These are phyloP conservation scores for Lutraria lutraria DNA, from an alignment of 2,888 invertebrate genomes.

Conservation along the genomic window DNA sequence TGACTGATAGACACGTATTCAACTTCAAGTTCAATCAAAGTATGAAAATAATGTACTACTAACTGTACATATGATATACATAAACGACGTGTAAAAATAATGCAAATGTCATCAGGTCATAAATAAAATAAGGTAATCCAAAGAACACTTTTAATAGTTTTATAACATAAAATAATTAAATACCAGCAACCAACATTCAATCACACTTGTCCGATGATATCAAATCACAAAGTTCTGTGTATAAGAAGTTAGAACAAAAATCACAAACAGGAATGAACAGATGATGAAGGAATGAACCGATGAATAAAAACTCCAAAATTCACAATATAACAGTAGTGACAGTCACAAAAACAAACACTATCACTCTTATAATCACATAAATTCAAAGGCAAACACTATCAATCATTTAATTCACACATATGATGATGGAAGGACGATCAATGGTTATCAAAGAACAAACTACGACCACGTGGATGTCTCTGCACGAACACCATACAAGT, in stretches of 20 bases:
- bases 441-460: neutral
- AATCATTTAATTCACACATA: neutral
- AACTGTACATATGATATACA: neutral
- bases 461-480: neutral
- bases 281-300: neutral
- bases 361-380: neutral
- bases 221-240: too few species aligned
- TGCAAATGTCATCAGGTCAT: too few species aligned
- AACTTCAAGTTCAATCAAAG: neutral
- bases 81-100: too few species aligned
- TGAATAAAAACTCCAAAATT: neutral
- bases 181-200: too few species aligned
- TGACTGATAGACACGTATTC: neutral
- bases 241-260: neutral
- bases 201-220: neutral
- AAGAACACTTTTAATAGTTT: too few species aligned
- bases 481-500: neutral
- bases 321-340: neutral
- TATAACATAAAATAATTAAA: too few species aligned
- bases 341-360: neutral
- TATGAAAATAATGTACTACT: neutral
- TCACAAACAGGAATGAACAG: neutral
- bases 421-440: neutral
- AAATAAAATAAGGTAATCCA: neutral
- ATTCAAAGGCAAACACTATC: neutral